Evolutionary conservation across 2,888 invertebrate genomes (phyloP), one percentile per base, ranked within the genome.

Genomic region (Tholera decimalis): DNA sequence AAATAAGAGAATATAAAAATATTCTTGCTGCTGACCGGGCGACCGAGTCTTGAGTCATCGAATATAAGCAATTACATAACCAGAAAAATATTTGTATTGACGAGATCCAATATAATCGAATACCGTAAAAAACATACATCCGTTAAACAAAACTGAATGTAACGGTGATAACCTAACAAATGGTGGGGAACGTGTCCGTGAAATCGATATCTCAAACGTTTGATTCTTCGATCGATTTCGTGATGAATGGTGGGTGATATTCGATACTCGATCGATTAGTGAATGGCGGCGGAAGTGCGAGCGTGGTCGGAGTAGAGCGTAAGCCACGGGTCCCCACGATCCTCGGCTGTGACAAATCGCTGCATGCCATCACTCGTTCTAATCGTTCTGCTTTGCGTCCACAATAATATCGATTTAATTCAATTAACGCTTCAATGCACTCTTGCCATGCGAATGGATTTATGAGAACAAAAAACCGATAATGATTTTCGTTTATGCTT

Each of bases 171-270:
- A 85, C 85, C 86, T 85, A 82, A 85, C 80, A 83, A 83, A 83
- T 77, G 73, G 72, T 83, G 79, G 79, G 72, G 82, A 85, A 85
- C 89, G 87, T 88, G 86, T 80, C 84, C 84, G 84, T 89, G 94
- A 91, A 93, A 94, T 93, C 92, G 92, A 94, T 93, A 93, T 89
- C 87, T 86, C 84, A 86, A 88, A 90, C 88, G 89, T 91, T 92
- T 87, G 90, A 91, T 90, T 84, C 84, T 86, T 85, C 87, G 88
- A 92, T 94, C 92, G 91, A 92, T 91, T 91, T 90, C 91, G 90
- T 92, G 92, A 93, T 92, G 90, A 92, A 93, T 91, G 89, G 87
- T 85, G 85, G 88, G 83, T 86, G 90, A 89, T 86, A 92, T 90
- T 91, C 88, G 90, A 92, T 90, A 86, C 87, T 84, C 84, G 88